These are phyloP conservation scores for Nebria salina DNA, from an alignment of 2,888 invertebrate genomes.

Conservation along the genomic window DNA sequence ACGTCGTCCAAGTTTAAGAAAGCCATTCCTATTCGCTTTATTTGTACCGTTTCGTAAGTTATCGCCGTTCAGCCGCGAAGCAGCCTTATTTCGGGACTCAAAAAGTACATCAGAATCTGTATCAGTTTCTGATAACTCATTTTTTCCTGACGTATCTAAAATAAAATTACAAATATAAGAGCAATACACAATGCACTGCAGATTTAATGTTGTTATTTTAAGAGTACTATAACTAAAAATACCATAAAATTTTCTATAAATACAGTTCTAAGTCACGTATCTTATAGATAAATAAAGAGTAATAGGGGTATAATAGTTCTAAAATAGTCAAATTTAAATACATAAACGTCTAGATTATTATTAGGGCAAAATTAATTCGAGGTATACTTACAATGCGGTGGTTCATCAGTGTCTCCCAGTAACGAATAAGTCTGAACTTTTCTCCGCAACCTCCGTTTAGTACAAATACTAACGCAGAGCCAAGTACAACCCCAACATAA, in stretches of 20 bases:
- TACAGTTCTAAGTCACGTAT: too few species aligned
- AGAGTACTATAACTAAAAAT: too few species aligned
- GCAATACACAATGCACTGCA: too few species aligned
- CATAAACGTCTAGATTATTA: too few species aligned
- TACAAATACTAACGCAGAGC: constrained; percentile 68
- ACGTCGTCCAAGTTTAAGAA: constrained; percentile 64
- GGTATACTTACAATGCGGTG: constrained; percentile 66
- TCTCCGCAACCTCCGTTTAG: constrained; percentile 62
- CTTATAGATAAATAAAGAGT: too few species aligned
- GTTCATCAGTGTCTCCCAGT: constrained; percentile 77
- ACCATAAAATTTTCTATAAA: too few species aligned
- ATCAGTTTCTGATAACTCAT: constrained; percentile 78
- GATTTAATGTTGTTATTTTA: too few species aligned
- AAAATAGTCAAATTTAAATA: too few species aligned
- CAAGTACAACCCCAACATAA: constrained; percentile 73
- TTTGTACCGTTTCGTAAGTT: constrained; percentile 68
- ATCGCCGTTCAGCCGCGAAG: constrained; percentile 63
- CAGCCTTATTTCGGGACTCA: constrained; percentile 74
- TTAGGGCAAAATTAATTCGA: not conserved
- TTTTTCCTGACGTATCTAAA: constrained; percentile 70
- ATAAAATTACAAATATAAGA: constrained; percentile 50
- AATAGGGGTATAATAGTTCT: too few species aligned
- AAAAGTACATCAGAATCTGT: constrained; percentile 88
- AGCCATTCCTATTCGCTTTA: constrained; percentile 67
- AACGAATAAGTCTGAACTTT: constrained; percentile 76